These are phyloP conservation scores for Poecile atricapillus DNA, from an alignment of 2,113 vertebrate genomes.

Conservation along the genomic window DNA sequence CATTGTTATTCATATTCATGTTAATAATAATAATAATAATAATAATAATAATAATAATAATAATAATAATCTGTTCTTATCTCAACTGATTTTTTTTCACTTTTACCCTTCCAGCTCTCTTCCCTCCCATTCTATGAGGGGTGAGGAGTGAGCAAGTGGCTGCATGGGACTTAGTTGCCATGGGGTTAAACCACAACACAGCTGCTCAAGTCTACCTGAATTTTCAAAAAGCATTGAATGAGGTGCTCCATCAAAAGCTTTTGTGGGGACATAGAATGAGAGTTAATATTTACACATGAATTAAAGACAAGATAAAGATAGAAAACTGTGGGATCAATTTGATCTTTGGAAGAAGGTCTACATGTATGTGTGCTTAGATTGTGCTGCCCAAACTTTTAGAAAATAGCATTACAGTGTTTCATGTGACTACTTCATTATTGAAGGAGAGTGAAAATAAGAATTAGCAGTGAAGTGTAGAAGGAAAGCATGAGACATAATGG, in stretches of 20 bases:
- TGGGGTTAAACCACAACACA: neutral
- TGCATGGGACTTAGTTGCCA: neutral
- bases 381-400: neutral
- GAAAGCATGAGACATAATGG: neutral
- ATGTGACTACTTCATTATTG: neutral
- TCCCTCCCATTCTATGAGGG: rapidly evolving
- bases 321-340: neutral
- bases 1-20: too few relatives aligned
- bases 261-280: neutral
- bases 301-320: neutral
- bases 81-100: neutral
- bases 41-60: too few relatives aligned
- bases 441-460: neutral
- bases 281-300: neutral
- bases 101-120: neutral
- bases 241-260: neutral
- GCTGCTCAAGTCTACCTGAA: neutral
- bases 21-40: too few relatives aligned
- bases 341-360: neutral
- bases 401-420: neutral
- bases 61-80: neutral
- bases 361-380: neutral
- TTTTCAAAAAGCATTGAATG: neutral
- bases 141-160: neutral
- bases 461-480: neutral